Evolutionary conservation across 2,113 vertebrate genomes (phyloP).

Genomic region (Bothrops jararaca): DNA sequence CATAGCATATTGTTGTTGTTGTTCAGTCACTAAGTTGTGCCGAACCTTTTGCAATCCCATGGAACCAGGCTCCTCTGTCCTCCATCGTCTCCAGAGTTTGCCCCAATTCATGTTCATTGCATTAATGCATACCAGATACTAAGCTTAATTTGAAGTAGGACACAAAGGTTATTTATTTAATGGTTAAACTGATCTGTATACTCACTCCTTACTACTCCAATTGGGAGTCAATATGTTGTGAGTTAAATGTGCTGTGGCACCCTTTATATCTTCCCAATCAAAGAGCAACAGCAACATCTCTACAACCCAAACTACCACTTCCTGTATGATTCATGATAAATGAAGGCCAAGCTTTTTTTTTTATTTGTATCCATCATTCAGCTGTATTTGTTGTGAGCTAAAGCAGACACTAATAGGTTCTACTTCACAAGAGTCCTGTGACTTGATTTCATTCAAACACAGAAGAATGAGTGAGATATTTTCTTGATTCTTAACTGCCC

Average conservation of each 20-base stretch:
- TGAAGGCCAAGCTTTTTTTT: background rate
- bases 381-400: background rate
- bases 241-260: background rate
- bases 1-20: background rate
- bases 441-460: background rate
- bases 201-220: background rate
- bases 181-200: background rate
- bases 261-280: background rate
- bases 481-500: background rate
- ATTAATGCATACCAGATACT: background rate
- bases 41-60: background rate
- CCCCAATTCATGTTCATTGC: background rate
- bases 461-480: background rate
- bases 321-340: background rate
- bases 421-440: background rate
- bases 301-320: background rate
- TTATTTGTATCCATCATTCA: background rate
- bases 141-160: background rate
- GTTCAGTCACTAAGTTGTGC: background rate
- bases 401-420: background rate
- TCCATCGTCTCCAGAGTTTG: no score
- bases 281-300: background rate
- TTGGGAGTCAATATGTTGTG: background rate
- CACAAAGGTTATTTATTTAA: background rate
- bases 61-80: background rate